Evolutionary conservation across 2,113 vertebrate genomes (phyloP).

Genomic region (Perca flavescens): DNA sequence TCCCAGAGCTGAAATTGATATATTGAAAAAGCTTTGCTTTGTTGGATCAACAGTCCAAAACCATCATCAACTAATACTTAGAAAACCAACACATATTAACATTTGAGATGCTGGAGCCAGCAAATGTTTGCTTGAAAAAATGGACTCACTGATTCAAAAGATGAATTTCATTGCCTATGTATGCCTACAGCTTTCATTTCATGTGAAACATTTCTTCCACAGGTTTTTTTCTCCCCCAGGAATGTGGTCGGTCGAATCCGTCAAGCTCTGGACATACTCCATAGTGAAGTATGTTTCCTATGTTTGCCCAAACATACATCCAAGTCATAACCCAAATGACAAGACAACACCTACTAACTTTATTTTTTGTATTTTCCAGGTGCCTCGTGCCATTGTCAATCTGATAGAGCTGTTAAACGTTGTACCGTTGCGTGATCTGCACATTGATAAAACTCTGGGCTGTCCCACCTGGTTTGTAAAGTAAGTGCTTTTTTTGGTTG

Average conservation of each 20-base stretch:
- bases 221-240: slow-evolving; percentile 87
- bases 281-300: slow-evolving; percentile 73
- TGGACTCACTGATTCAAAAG: background rate
- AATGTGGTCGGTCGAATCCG: slow-evolving; percentile 86
- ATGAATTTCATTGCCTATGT: background rate
- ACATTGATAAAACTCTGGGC: slow-evolving; percentile 75
- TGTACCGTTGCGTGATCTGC: slow-evolving; percentile 83
- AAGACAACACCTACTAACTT: background rate
- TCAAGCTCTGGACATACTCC: slow-evolving; percentile 90
- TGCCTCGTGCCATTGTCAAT: slow-evolving; percentile 92
- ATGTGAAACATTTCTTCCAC: slow-evolving; percentile 6
- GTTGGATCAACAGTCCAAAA: background rate
- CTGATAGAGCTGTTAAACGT: slow-evolving; percentile 87
- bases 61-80: background rate
- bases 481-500: slow-evolving; percentile 61
- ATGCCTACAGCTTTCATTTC: background rate
- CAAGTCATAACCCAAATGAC: background rate
- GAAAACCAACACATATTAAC: background rate
- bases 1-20: background rate
- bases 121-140: background rate
- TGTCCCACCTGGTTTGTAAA: slow-evolving; percentile 86
- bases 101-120: background rate
- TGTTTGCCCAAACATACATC: background rate
- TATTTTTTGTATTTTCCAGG: slow-evolving; percentile 74
- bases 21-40: background rate